Base-by-base conservation (phyloP, 2,113 vertebrate genomes). In the Osmerus mordax region DNA sequence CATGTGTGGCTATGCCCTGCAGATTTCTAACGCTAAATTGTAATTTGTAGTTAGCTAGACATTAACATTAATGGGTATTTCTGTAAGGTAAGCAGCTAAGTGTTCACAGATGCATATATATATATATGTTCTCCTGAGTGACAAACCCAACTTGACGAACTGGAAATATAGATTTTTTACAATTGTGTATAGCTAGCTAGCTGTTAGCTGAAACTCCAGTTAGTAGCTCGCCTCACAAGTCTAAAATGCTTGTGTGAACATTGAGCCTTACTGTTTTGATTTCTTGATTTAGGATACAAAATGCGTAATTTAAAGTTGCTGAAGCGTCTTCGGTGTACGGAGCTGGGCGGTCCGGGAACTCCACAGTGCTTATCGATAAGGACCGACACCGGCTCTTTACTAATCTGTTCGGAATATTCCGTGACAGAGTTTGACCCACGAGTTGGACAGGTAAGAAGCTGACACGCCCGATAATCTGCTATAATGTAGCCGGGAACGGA, bases 291-390 rank as follows among this genome's bases (percentile, higher is more conserved):
- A 52, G 71, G 73, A 73, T 72, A 28, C 53, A 82, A 73, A 29
- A 99, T 98, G 97, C 88, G 96, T 82, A 98, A 99, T 77, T 76
- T 99, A 64, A 95, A 91, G 86, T 90, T 99, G 74, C 74, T 94
- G 84, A 92, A 77, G 71, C 81, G 86, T 18, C 73, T 87, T 16
- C 78, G 86, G 23, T 91, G 89, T 70, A 67, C 77, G 0, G 88
- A 91, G 56, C 87, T 92, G 77, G 87, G 82, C 63, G 83, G 80
- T 52, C 67, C 58, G 0, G 95, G 95, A 15, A 85, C 56, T 0
- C 95, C 96, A 0, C 95, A 90, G 79, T 91, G 92, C 81, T 84
- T 95, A 62, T 85, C 81, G 8, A 83, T 96, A 1, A 86, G 91
- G 6, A 64, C 80, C 0, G 93, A 95, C 69, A 81, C 86, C 0